phyloP scores from a whole-genome alignment of 2,113 vertebrate species.

The Salvelinus alpinus region DNA sequence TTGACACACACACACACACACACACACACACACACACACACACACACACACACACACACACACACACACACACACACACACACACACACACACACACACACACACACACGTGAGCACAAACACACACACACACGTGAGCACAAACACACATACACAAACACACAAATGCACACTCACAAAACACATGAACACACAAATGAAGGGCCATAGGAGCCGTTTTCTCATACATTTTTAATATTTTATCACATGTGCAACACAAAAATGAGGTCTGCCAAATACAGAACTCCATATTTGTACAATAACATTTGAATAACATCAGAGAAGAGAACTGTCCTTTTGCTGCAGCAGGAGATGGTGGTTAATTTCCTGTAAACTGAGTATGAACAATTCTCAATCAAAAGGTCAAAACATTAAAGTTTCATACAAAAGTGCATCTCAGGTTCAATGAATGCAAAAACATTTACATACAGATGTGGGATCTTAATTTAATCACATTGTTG shows the following conservation, averaged over 20 bases:
- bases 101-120: too few relatives aligned
- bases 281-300: slow-evolving; percentile 82
- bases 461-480: slow-evolving; percentile 48
- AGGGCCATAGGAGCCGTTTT: slow-evolving; percentile 50
- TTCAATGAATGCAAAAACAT: slow-evolving; percentile 78
- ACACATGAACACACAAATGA: slow-evolving; percentile 22
- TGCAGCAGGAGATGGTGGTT: slow-evolving; percentile 73
- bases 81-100: not conserved
- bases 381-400: slow-evolving; percentile 75
- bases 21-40: not conserved
- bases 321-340: slow-evolving; percentile 69
- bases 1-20: not conserved
- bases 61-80: not conserved
- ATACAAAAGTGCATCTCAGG: slow-evolving; percentile 83
- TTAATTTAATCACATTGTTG: too few relatives aligned
- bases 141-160: not conserved
- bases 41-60: not conserved
- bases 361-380: slow-evolving; percentile 74
- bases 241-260: slow-evolving; percentile 85
- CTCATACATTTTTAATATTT: slow-evolving; percentile 83
- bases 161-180: not conserved
- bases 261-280: slow-evolving; percentile 78
- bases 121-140: not conserved
- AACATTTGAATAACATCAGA: slow-evolving; percentile 77
- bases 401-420: slow-evolving; percentile 79